Base-by-base conservation (phyloP, 2,797 vertebrate species). In the Atherinosoma microstoma region DNA sequence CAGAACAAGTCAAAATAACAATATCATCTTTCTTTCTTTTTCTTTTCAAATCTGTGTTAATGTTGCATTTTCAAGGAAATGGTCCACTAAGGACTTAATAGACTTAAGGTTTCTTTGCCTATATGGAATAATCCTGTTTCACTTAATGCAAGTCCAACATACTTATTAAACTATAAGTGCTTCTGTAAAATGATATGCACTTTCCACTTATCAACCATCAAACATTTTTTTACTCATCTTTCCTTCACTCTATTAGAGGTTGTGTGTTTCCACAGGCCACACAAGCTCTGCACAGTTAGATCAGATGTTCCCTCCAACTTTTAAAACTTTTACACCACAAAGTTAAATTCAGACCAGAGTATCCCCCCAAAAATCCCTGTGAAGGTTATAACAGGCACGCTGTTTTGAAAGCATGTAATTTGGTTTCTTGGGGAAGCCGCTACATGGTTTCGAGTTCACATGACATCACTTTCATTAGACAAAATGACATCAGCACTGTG, bases 391-490 rank as follows among this genome's bases (percentile, higher is more conserved):
- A 76, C 58, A 80, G 67, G 38, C 53, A 6, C 61, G n/a, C 72
- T 82, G 47, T 81, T 82, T 81, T 84, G 64, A 84, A 83, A 86
- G 64, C 79, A 75, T 90, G 84, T 91, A 90, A 92, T 93, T 92
- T 87, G 24, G 62, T 11, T 76, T 70, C 53, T 71, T 0, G 22
- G 51, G 79, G 74, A 92, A 90, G 66, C 84, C 68, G 0, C 56
- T 79, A 35, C 58, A 54, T 75, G 83, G 83, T 70, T 84, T 85
- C 24, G 51, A 64, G 77, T 86, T 87, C 84, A 80, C 70, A 91
- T 93, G 92, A 92, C 91, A 92, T 95, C 90, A 93, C 75, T 85
- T 64, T 79, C 84, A 85, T 87, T 84, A 85, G 38, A 83, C 69
- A 79, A 7, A 49, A 83, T 94, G 84, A 94, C 89, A 93, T 94